phyloP scores from a whole-genome alignment of 2,113 vertebrate species.

The Cricetomys ansorgei region DNA sequence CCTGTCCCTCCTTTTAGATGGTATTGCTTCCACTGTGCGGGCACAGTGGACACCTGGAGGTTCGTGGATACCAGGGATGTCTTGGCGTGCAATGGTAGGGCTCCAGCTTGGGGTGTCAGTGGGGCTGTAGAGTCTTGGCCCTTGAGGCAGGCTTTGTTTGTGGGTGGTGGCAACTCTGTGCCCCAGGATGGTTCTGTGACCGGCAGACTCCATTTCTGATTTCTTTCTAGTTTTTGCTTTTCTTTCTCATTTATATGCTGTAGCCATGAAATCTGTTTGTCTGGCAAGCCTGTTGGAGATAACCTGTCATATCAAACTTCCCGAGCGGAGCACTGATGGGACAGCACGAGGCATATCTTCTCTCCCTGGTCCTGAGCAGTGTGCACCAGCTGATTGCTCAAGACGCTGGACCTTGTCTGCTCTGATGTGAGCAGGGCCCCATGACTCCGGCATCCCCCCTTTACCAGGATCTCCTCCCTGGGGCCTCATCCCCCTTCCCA shows the following conservation, averaged over 20 bases:
- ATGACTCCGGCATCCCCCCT: background rate
- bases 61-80: background rate
- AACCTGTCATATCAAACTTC: background rate
- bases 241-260: background rate
- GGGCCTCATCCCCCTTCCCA: background rate
- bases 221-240: background rate
- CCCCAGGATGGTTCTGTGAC: background rate
- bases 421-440: background rate
- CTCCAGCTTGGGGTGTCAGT: background rate
- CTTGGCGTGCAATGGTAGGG: background rate
- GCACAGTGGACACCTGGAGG: background rate
- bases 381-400: background rate
- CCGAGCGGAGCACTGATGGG: background rate
- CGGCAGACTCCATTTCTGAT: background rate
- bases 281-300: background rate
- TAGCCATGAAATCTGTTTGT: background rate
- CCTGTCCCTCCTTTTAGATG: background rate
- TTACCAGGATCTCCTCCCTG: background rate
- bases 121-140: background rate
- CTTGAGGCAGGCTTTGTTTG: background rate
- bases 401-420: background rate
- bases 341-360: background rate
- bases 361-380: background rate
- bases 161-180: background rate
- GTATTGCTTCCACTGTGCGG: background rate